These are phyloP conservation scores for Anguilla japonica DNA, from an alignment of 2,113 vertebrate genomes.

Conservation along the genomic window DNA sequence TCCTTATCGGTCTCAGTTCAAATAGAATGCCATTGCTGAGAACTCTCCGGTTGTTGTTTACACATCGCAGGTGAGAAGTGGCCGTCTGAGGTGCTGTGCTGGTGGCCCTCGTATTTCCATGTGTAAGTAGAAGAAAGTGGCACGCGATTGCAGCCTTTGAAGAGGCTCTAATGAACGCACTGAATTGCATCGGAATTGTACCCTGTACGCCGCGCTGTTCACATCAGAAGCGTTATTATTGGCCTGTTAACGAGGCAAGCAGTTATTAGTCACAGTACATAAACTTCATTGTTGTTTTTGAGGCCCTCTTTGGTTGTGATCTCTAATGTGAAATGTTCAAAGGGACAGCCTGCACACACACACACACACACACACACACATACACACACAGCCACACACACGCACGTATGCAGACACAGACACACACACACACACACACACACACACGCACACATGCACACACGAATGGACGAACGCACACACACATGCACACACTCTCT, in stretches of 20 bases:
- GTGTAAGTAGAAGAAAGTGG: neutral
- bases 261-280: neutral
- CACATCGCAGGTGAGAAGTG: neutral
- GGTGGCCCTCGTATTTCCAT: neutral
- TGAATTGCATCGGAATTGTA: neutral
- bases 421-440: neutral
- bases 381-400: neutral
- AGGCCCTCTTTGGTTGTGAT: neutral
- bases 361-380: neutral
- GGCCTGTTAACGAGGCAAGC: neutral
- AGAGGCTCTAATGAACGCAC: neutral
- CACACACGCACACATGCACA: neutral
- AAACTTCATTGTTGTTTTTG: neutral
- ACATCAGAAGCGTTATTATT: neutral
- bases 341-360: neutral
- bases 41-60: neutral
- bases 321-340: neutral
- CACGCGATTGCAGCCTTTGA: neutral
- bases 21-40: neutral
- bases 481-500: neutral
- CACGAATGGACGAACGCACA: too few relatives aligned
- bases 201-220: neutral
- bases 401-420: neutral
- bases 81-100: neutral
- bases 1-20: neutral